A percentile compares a stretch with the other conserved stretches of the same genome.
Conservation (phyloP, 2,888 invertebrate species). For the Cybosia mesomella region DNA sequence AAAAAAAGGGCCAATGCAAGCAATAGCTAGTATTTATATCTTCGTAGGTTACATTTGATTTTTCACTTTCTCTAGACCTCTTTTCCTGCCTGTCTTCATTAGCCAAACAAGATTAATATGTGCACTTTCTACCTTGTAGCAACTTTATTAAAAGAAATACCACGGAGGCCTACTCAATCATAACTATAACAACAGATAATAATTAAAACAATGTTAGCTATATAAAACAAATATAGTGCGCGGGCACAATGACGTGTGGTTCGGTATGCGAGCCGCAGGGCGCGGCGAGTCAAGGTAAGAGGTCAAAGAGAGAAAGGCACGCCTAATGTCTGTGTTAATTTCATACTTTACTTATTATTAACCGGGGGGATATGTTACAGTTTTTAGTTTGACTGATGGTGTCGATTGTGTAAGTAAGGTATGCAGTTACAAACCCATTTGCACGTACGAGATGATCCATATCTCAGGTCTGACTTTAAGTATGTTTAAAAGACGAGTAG, state of each 20-base stretch:
- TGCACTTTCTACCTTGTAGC: conserved; percentile 18
- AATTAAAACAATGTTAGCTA: conserved; percentile 58
- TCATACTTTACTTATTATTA: conserved; percentile 57
- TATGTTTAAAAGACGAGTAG: background rate
- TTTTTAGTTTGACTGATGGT: conserved; percentile 16
- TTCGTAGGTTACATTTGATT: background rate
- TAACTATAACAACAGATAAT: conserved; percentile 50
- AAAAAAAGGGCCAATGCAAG: background rate
- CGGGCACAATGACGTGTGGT: conserved; percentile 71
- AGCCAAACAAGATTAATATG: conserved; percentile 15
- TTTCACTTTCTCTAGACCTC: conserved; percentile 6
- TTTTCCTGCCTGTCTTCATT: background rate
- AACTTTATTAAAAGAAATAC: conserved; percentile 15
- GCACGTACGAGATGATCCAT: background rate
- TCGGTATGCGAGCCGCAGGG: conserved; percentile 75
- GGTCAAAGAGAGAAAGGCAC: conserved; percentile 83
- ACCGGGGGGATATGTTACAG: conserved; percentile 19
- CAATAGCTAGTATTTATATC: background rate
- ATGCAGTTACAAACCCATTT: background rate
- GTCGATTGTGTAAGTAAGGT: conserved; percentile 7
- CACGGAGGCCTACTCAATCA: conserved; percentile 37
- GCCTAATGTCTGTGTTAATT: conserved; percentile 75
- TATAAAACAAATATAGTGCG: conserved; percentile 54
- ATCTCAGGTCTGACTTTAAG: background rate
- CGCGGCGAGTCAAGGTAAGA: conserved; percentile 84